Evolutionary conservation across 37 sponge, comb jelly and placozoan genomes (phyloP).

Genomic region (Hexactinellida sp.): DNA sequence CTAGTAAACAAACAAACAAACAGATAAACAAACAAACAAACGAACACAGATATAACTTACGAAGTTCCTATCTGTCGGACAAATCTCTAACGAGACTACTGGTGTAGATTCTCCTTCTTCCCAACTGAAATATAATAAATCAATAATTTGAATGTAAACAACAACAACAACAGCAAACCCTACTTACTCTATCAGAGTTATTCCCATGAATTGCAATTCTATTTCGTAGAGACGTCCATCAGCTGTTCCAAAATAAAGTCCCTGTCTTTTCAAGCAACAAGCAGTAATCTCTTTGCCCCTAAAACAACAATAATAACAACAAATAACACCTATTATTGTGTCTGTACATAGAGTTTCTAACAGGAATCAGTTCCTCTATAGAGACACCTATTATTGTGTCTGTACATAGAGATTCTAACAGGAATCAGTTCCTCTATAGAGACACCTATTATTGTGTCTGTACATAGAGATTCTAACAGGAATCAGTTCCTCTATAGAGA

Average conservation of each 20-base stretch:
- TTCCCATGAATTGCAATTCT: neutral
- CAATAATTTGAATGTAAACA: neutral
- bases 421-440: too few species aligned
- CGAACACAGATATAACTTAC: neutral
- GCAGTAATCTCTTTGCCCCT: slow-evolving; percentile 10
- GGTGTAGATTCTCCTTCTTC: slow-evolving; percentile 16
- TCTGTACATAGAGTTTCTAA: too few species aligned
- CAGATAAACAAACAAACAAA: neutral
- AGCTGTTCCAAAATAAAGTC: neutral
- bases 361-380: too few species aligned
- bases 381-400: too few species aligned
- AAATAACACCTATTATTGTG: too few species aligned
- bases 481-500: too few species aligned
- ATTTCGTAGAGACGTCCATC: neutral
- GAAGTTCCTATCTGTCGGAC: slow-evolving; percentile 9
- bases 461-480: too few species aligned
- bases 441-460: too few species aligned
- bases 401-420: too few species aligned
- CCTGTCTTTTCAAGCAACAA: neutral
- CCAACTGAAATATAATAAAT: neutral
- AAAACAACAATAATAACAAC: neutral
- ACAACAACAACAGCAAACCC: neutral
- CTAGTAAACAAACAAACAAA: neutral
- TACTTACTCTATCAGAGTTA: slow-evolving; percentile 10
- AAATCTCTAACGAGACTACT: neutral